Evolutionary conservation across 2,888 invertebrate species (phyloP).

Genomic region (Drosophila anomalata): DNA sequence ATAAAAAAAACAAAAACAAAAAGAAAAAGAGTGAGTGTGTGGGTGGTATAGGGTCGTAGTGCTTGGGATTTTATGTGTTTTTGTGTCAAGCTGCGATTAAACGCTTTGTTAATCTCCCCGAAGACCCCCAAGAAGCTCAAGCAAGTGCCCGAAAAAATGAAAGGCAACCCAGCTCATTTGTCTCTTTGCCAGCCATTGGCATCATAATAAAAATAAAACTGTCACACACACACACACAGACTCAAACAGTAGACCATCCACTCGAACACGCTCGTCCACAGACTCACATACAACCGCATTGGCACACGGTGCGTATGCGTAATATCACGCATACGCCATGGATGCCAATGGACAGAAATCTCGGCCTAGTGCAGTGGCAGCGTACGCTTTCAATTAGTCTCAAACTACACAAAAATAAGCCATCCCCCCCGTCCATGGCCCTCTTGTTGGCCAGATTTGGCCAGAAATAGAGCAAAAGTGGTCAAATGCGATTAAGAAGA

Average conservation of each 20-base stretch:
- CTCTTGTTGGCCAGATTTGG: neutral
- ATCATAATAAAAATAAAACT: conserved; percentile 35
- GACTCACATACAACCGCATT: neutral
- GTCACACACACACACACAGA: neutral
- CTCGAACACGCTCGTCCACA: conserved; percentile 2
- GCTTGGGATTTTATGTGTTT: conserved; percentile 21
- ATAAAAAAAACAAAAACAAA: conserved; percentile 51
- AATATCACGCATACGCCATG: conserved; percentile 37
- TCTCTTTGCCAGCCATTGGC: conserved; percentile 19
- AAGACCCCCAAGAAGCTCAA: conserved; percentile 49
- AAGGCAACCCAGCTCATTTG: conserved; percentile 14
- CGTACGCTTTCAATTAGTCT: conserved; percentile 54
- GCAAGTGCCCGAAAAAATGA: conserved; percentile 29
- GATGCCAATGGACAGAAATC: conserved; percentile 23
- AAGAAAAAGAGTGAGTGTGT: conserved; percentile 20
- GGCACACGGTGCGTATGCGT: conserved; percentile 44
- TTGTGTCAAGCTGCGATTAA: conserved; percentile 68
- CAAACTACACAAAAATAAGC: conserved; percentile 20
- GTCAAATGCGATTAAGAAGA: conserved; percentile 68
- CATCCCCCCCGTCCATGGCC: neutral
- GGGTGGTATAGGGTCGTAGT: neutral
- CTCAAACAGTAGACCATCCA: neutral
- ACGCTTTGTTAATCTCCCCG: conserved; percentile 69
- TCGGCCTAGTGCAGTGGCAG: conserved; percentile 29
- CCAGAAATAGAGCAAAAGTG: conserved; percentile 24